Conservation (phyloP, 1,140 invertebrate species). For the Orussus abietinus region DNA sequence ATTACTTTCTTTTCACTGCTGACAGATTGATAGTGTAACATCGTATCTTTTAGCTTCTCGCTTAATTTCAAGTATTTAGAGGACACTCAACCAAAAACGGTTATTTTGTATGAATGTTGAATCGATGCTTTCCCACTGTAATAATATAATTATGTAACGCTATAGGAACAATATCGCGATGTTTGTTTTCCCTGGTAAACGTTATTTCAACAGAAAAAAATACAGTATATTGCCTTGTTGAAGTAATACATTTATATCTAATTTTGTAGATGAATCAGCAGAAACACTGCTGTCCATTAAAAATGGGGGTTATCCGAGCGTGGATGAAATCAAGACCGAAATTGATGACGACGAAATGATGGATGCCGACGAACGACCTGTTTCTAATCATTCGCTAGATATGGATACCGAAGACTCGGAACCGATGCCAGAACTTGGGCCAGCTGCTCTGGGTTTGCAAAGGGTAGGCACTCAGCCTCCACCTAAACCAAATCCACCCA, state of each 20-base stretch:
- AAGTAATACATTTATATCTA: no score
- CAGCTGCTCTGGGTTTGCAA: constrained; percentile 72
- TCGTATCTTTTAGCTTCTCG: no score
- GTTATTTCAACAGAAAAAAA: no score
- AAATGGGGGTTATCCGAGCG: constrained; percentile 52
- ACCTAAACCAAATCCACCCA: constrained; percentile 62
- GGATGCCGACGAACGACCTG: constrained; percentile 56
- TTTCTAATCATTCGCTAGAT: constrained; percentile 44
- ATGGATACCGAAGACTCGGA: constrained; percentile 62
- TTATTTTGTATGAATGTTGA: background rate
- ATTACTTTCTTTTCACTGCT: no score
- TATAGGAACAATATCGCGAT: no score
- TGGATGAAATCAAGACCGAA: constrained; percentile 48
- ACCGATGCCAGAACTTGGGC: constrained; percentile 63
- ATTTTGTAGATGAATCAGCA: constrained; percentile 51
- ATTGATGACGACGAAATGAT: constrained; percentile 60
- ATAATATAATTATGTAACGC: no score
- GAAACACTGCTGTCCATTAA: constrained; percentile 55
- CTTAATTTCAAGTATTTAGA: no score
- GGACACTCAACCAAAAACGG: no score
- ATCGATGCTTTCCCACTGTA: no score
- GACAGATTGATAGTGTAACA: no score
- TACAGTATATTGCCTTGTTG: no score
- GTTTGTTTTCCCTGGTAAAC: no score
- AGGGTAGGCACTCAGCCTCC: constrained; percentile 71